Evolutionary conservation across 2,113 vertebrate species (phyloP).

Genomic region (Crotalus horridus): DNA sequence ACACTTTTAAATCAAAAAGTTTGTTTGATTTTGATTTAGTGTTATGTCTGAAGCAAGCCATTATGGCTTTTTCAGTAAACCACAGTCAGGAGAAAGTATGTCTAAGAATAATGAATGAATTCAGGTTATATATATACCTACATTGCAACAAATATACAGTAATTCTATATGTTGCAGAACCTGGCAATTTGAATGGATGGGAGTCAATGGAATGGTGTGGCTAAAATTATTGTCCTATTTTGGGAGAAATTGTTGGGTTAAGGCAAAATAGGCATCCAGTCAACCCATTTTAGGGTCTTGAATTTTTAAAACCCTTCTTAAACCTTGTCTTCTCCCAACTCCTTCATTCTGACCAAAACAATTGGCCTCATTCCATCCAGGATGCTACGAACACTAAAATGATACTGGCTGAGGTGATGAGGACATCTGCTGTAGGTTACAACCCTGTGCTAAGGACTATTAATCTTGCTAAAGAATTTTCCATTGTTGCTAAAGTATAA

Average conservation of each 20-base stretch:
- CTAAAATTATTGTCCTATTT: neutral
- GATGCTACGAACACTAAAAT: neutral
- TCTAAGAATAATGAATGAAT: neutral
- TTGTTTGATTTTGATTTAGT: neutral
- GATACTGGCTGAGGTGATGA: neutral
- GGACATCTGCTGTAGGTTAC: neutral
- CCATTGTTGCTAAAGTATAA: neutral
- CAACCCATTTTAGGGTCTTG: neutral
- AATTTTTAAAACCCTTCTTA: neutral
- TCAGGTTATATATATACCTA: neutral
- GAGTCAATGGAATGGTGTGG: neutral
- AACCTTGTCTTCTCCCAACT: neutral
- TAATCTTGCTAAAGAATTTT: neutral
- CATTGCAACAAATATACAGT: neutral
- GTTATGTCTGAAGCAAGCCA: neutral
- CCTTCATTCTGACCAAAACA: neutral
- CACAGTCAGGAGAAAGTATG: neutral
- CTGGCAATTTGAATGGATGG: neutral
- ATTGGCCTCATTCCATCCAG: neutral
- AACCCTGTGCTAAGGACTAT: neutral
- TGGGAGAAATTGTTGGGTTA: neutral
- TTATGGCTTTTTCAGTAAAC: neutral
- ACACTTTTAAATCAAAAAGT: neutral
- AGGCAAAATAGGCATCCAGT: neutral
- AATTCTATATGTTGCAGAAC: neutral